phyloP scores from a whole-genome alignment of 2,888 invertebrate genomes.

The Lamproptera curius region DNA sequence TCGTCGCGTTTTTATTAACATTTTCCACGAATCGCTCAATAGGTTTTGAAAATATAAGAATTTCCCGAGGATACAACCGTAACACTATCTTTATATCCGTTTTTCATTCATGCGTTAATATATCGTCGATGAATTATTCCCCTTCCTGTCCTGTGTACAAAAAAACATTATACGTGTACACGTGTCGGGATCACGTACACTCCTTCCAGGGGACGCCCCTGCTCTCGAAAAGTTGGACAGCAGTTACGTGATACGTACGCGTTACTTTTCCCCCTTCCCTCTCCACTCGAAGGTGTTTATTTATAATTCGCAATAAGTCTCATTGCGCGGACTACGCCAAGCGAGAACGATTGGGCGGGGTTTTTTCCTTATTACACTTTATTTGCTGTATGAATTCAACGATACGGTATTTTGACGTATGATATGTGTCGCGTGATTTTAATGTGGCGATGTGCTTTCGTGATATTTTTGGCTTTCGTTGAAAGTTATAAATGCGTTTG shows the following conservation, averaged over 20 bases:
- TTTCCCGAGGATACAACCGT: too few relatives aligned
- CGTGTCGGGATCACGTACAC: slow-evolving; percentile 2
- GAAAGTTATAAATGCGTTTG: too few relatives aligned
- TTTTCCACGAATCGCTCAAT: too few relatives aligned
- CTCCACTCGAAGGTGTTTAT: neutral
- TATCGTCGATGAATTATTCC: too few relatives aligned
- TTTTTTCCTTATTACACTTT: too few relatives aligned
- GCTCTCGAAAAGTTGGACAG: slow-evolving; percentile 3
- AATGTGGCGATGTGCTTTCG: neutral
- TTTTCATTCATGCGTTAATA: too few relatives aligned
- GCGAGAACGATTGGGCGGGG: too few relatives aligned
- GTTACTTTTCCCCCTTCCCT: neutral
- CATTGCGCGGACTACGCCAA: neutral
- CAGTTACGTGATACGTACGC: neutral
- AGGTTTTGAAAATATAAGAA: too few relatives aligned
- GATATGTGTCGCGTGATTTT: neutral
- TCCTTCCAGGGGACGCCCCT: neutral
- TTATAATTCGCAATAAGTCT: slow-evolving; percentile 2
- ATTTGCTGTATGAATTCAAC: neutral
- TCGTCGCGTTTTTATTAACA: too few relatives aligned
- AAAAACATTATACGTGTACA: neutral
- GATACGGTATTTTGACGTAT: neutral
- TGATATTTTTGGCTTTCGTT: neutral
- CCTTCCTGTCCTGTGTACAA: neutral
- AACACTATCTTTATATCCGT: too few relatives aligned